Evolutionary conservation across 2,797 vertebrate genomes (phyloP).

Genomic region (Sus cebifrons): DNA sequence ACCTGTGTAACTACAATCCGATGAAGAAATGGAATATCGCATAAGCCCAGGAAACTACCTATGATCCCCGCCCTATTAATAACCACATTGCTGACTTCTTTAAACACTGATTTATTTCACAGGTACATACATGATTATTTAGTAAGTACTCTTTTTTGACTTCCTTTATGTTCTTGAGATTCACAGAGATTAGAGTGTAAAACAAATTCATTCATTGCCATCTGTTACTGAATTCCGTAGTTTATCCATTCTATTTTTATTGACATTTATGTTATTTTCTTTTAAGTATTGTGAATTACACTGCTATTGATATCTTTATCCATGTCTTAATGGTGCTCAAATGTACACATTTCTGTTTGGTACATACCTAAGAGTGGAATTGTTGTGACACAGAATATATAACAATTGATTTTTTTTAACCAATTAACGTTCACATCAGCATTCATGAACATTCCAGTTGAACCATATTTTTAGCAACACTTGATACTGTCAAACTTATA

Average conservation of each 20-base stretch:
- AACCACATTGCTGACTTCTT: background rate
- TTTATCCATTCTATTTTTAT: background rate
- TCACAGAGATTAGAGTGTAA: background rate
- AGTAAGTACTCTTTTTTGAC: background rate
- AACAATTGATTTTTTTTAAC: background rate
- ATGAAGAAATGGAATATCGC: background rate
- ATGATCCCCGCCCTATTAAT: too few species aligned
- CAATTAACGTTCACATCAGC: background rate
- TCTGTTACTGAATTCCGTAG: background rate
- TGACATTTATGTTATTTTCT: background rate
- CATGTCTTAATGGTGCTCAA: background rate
- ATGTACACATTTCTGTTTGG: background rate
- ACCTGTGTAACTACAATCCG: background rate
- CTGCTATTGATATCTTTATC: background rate
- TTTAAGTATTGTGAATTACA: background rate
- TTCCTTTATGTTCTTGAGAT: background rate
- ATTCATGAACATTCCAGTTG: background rate
- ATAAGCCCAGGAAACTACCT: background rate
- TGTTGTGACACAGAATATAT: rapidly evolving
- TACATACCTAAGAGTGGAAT: background rate
- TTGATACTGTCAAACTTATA: background rate
- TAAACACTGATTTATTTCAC: background rate
- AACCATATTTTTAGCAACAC: background rate
- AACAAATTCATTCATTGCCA: background rate
- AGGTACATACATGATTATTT: background rate